phyloP scores from a whole-genome alignment of 2,888 invertebrate genomes.

The Amblyjoppa proteus region DNA sequence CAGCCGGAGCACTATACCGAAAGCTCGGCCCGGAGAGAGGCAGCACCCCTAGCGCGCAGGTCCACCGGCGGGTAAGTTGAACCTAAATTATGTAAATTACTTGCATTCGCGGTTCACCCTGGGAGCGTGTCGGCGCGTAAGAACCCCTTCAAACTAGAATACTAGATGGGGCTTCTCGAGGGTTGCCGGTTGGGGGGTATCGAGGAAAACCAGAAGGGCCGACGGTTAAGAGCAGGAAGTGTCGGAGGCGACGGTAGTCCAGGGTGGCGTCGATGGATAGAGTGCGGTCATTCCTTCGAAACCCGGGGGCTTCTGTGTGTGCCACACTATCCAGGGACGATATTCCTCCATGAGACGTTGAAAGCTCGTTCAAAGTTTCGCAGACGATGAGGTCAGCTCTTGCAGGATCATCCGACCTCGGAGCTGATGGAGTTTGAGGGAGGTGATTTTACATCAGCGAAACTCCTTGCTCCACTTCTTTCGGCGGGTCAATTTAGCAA shows the following conservation, averaged over 20 bases:
- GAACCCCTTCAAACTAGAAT: slow-evolving; percentile 60
- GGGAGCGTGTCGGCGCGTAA: slow-evolving; percentile 66
- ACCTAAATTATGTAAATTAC: slow-evolving; percentile 76
- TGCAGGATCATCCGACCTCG: slow-evolving; percentile 55
- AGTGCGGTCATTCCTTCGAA: slow-evolving; percentile 62
- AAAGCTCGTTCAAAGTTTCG: slow-evolving; percentile 65
- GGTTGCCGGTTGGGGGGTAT: background rate
- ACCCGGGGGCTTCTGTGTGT: slow-evolving; percentile 28
- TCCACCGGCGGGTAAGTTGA: slow-evolving; percentile 73
- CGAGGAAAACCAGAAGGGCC: slow-evolving; percentile 44
- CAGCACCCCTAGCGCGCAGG: background rate
- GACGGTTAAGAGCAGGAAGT: slow-evolving; percentile 35
- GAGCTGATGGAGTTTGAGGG: background rate
- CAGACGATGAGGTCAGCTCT: slow-evolving; percentile 65
- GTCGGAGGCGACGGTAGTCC: slow-evolving; percentile 17
- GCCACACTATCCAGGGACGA: slow-evolving; percentile 47
- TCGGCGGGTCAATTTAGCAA: background rate
- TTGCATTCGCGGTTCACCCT: slow-evolving; percentile 71
- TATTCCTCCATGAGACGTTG: slow-evolving; percentile 61
- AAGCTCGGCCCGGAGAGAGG: slow-evolving; percentile 22
- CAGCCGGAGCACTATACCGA: slow-evolving; percentile 12
- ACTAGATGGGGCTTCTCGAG: slow-evolving; percentile 30
- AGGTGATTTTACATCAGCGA: slow-evolving; percentile 27
- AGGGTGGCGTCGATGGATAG: slow-evolving; percentile 35
- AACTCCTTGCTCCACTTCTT: slow-evolving; percentile 4